Evolutionary conservation across 2,113 vertebrate genomes (phyloP), one percentile per base, ranked within the genome.

Genomic region (Mesoclemmys tuberculata): DNA sequence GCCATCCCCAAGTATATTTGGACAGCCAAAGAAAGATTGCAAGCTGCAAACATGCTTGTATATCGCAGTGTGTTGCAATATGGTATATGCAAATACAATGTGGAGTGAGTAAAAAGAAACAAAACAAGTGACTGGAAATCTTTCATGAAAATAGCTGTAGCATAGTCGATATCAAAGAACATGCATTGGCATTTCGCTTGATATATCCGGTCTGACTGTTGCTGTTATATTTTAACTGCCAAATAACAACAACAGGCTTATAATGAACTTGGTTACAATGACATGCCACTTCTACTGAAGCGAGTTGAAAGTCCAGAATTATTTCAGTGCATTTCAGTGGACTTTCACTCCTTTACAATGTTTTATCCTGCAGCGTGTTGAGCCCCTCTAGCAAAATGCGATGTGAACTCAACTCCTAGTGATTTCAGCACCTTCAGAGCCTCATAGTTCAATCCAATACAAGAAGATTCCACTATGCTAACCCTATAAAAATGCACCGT

Each of bases 391-490:
- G 8, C 8, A 18, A 93, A 54, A 81, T 51, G 46, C n/a, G n/a
- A 4, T 51, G 27, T 64, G 46, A 38, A 2, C 0, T 74, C 44
- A 85, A 3, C 80, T 90, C 49, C 87, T 24, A 44, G 82, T 7
- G 16, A 8, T 83, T 92, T 93, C 71, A 85, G 26, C 46, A 68
- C 31, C 27, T 87, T 92, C 18, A 71, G 64, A 71, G 38, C 64
- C 64, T 71, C 64, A 29, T 46, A 4, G 41, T 77, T 77, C 26
- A 8, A 27, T 77, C 41, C 22, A 77, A 75, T 44, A 44, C 41
- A 85, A 89, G 88, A 90, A 93, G 88, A 91, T 78, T 93, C 54
- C 22, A 2, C 54, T 79, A 41, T 93, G 46, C 55, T 92, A 85
- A 75, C 93, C 82, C 31, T 81, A 3, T 93, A 93, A 89, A 46